A percentile compares a stretch with the other conserved stretches of the same genome.
Conservation (phyloP, 2,888 invertebrate species). For the Machimus atricapillus region DNA sequence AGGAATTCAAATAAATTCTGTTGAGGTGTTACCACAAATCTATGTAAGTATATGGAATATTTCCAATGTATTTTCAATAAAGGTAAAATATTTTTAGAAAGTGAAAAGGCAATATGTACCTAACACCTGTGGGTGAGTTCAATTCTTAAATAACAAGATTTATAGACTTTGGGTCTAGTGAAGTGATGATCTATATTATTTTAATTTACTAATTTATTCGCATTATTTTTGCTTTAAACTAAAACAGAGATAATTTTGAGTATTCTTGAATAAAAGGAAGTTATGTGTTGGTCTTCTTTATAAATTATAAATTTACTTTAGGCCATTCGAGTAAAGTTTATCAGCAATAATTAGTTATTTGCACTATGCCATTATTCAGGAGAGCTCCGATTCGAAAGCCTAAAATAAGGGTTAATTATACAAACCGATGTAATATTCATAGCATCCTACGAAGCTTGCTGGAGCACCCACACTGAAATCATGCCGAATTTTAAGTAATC, state of each 20-base stretch:
- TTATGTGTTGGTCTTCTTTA: neutral
- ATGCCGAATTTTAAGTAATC: neutral
- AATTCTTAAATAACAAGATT: neutral
- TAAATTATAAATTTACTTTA: neutral
- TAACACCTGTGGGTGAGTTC: neutral
- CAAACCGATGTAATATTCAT: neutral
- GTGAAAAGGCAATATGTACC: neutral
- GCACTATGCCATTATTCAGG: neutral
- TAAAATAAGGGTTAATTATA: neutral
- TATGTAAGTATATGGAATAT: neutral
- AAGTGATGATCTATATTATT: neutral
- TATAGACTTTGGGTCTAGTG: neutral
- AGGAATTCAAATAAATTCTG: neutral
- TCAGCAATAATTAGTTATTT: neutral
- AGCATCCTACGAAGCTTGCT: neutral
- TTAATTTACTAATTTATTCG: neutral
- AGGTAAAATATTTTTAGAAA: neutral
- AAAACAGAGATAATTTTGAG: no score
- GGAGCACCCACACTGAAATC: neutral
- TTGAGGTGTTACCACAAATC: neutral
- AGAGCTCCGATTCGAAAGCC: neutral
- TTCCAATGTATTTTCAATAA: neutral
- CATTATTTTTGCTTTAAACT: neutral
- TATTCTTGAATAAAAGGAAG: no score
- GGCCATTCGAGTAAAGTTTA: neutral